Evolutionary conservation across 1,140 invertebrate genomes (phyloP).

Genomic region (Venustaconcha ellipsiformis): DNA sequence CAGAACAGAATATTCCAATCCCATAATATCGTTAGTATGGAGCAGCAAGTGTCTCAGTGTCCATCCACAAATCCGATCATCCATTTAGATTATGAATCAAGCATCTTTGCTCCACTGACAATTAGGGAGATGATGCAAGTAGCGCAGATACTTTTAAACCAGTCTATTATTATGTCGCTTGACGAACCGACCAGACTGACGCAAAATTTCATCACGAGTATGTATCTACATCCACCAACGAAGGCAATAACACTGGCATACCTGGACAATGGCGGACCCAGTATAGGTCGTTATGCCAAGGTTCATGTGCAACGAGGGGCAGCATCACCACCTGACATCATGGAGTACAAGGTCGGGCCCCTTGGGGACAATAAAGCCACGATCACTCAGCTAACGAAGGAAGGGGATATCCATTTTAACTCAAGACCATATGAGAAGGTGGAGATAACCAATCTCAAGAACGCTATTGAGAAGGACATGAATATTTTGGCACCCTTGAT

Average conservation of each 20-base stretch:
- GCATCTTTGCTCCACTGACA: too few relatives aligned
- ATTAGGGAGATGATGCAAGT: too few relatives aligned
- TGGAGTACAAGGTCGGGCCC: slow-evolving; percentile 54
- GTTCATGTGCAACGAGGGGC: slow-evolving; percentile 49
- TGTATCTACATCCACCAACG: slow-evolving; percentile 38
- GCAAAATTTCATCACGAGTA: background rate
- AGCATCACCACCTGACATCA: slow-evolving; percentile 33
- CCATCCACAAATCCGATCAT: too few relatives aligned
- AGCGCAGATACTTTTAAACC: too few relatives aligned
- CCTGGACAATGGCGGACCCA: slow-evolving; percentile 36
- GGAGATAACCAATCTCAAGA: background rate
- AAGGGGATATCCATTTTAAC: slow-evolving; percentile 14
- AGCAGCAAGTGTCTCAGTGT: too few relatives aligned
- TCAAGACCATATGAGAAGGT: slow-evolving; percentile 1
- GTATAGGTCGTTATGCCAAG: slow-evolving; percentile 47
- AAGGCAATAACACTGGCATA: slow-evolving; percentile 45
- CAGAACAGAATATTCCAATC: too few relatives aligned
- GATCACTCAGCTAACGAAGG: slow-evolving; percentile 3
- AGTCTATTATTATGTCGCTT: too few relatives aligned
- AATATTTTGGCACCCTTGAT: background rate
- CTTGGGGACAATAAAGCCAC: slow-evolving; percentile 18
- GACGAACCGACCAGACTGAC: too few relatives aligned
- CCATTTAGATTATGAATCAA: too few relatives aligned
- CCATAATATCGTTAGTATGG: too few relatives aligned
- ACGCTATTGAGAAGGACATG: background rate